Base-by-base conservation (phyloP, 2,113 vertebrate species). In the Sorex fumeus region DNA sequence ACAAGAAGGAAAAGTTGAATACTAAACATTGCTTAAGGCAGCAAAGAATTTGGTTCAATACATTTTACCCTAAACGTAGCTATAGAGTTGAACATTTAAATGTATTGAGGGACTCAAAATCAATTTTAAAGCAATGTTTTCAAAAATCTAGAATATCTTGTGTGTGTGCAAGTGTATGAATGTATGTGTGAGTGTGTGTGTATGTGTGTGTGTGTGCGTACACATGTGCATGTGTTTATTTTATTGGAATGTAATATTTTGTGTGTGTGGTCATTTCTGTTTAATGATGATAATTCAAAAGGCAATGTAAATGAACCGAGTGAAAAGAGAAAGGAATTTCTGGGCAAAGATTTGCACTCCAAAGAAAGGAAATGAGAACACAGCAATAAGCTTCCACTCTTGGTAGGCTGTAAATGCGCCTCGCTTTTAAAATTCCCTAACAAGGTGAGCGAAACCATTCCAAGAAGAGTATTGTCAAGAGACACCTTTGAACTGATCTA, bases 401-500 rank as follows among this genome's bases (percentile, higher is more conserved):
- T 84, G 88, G 87, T 87, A 60, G 78, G 36, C 91, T 91, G 81
- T 91, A 96, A 98, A 95, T 88, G 93, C 57, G 96, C 93, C 97
- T 86, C 93, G 97, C 96, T 89, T 97, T 97, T 97, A 95, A 97
- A 97, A 98, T 97, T 97, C 96, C 96, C 96, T 98, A 97, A 98
- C 98, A 98, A 98, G 97, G 97, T 98, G 98, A 98, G 96, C 2
- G 93, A 97, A 97, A 95, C 96, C 97, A 93, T 97, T 97, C 95
- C 95, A 95, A 97, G 97, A 97, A 96, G 94, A 97, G 87, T 96
- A 97, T 98, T 98, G 96, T 95, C 97, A 97, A 95, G 97, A 98
- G 98, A 97, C 96, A 97, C 97, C 97, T 98, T 98, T 98, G 98
- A 98, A 98, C 97, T 98, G 95, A 97, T 98, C 94, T 98, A 97